Evolutionary conservation across 2,888 invertebrate species (phyloP), one percentile per base, ranked within the genome.

Genomic region (Alviniconcha strummeri): DNA sequence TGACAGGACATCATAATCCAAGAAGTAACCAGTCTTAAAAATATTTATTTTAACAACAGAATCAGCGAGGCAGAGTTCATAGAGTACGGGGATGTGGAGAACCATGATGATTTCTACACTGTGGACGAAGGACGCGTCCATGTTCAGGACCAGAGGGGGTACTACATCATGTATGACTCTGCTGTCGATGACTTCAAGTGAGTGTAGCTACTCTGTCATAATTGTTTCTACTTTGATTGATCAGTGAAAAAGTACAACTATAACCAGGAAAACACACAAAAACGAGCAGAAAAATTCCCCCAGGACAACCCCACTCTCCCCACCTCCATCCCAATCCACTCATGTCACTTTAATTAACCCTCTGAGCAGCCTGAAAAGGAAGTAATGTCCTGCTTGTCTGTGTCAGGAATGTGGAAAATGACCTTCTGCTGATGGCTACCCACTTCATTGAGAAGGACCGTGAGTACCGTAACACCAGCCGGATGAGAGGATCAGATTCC

Each of bases 41-140:
- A 36, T 36, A 36, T 36, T 1, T 36, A 3, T 36, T 11, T 69
- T 6, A 9, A 67, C 86, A 85, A 72, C 86, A 93, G 93, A 81
- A 81, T 93, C 81, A 90, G 88, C 85, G 93, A 93, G 86, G 85
- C 91, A 17, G 93, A 93, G 82, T 94, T 93, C 87, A 93, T 94
- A 88, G 90, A 93, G 86, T 93, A 91, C 85, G 85, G 91, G 57
- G 93, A 93, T 55, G 87, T 93, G 4, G 93, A 93, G 55, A 94
- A 93, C 85, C 93, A 94, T 87, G 93, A 94, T 89, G 93, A 94
- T 84, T 94, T 93, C 88, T 93, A 93, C 88, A 87, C 90, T 4
- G 83, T 91, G 54, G 93, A 94, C 54, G 93, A 93, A 80, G 93
- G 92, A 0, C 84, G 92, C 36, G 88, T 94, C 56, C 93, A 93